Evolutionary conservation across 2,797 vertebrate species (phyloP).

Genomic region (Schizopygopsis pylzovi): DNA sequence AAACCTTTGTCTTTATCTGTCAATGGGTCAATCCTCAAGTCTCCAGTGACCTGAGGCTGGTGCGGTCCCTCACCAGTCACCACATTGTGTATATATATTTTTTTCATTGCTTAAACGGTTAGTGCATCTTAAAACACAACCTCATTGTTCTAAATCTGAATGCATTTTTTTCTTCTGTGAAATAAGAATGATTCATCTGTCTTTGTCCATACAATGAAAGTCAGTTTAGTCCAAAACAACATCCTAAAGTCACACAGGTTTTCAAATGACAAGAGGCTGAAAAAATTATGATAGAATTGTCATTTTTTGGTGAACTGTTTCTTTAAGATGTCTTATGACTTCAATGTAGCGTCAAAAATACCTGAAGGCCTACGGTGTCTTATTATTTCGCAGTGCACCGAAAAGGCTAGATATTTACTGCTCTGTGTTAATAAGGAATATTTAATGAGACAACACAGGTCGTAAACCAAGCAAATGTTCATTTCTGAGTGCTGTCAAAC

Average conservation of each 20-base stretch:
- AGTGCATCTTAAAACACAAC: neutral
- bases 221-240: neutral
- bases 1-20: slow-evolving; percentile 47
- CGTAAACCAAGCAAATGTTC: slow-evolving; percentile 30
- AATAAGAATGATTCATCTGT: neutral
- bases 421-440: slow-evolving; percentile 15
- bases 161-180: neutral
- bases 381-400: neutral
- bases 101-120: neutral
- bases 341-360: neutral
- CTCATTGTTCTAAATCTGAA: neutral
- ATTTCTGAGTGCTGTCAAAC: slow-evolving; percentile 30
- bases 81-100: neutral
- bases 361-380: neutral
- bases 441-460: slow-evolving; percentile 30
- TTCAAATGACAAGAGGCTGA: neutral
- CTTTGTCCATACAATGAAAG: neutral
- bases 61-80: neutral
- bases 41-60: slow-evolving; percentile 36
- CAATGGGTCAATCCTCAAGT: slow-evolving; percentile 45
- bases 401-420: slow-evolving; percentile 35
- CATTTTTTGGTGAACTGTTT: neutral
- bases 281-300: neutral
- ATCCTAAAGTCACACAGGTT: neutral
- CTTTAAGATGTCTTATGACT: neutral